A percentile compares a stretch with the other conserved stretches of the same genome.
Conservation (phyloP, 2,113 vertebrate genomes). For the Hucho hucho region DNA sequence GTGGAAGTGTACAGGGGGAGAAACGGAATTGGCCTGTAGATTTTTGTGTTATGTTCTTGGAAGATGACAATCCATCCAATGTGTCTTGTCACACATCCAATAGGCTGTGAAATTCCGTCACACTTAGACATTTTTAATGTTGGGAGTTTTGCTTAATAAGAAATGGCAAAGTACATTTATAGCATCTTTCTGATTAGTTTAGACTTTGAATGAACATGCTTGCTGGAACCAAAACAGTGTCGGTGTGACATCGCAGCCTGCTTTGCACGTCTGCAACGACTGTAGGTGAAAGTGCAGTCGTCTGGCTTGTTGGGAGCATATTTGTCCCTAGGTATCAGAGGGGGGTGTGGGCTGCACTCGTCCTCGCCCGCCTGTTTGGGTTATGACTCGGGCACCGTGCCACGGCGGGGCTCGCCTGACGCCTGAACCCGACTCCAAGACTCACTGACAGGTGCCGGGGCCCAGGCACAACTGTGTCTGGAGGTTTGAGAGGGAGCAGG, state of each 20-base stretch:
- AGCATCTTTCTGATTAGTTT: no score
- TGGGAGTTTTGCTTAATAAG: no score
- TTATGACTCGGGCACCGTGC: slow-evolving; percentile 48
- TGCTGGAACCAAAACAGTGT: no score
- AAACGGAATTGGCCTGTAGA: no score
- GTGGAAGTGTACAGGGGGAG: no score
- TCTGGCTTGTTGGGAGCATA: slow-evolving; percentile 9
- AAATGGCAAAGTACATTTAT: no score
- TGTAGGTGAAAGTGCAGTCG: neutral
- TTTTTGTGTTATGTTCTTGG: no score
- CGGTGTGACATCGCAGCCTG: neutral
- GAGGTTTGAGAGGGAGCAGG: slow-evolving; percentile 48
- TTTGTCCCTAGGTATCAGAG: slow-evolving; percentile 9
- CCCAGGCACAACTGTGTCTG: slow-evolving; percentile 59
- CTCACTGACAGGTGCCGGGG: slow-evolving; percentile 57
- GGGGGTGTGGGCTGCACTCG: neutral
- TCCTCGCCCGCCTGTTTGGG: slow-evolving; percentile 19
- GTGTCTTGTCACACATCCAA: no score
- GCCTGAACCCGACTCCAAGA: slow-evolving; percentile 56
- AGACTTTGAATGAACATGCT: no score
- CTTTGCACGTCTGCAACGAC: neutral
- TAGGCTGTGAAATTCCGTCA: no score
- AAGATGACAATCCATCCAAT: no score
- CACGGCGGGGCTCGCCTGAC: slow-evolving; percentile 37
- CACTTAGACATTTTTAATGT: no score